Evolutionary conservation across 2,113 vertebrate species (phyloP).

Genomic region (Chaetodon auriga): DNA sequence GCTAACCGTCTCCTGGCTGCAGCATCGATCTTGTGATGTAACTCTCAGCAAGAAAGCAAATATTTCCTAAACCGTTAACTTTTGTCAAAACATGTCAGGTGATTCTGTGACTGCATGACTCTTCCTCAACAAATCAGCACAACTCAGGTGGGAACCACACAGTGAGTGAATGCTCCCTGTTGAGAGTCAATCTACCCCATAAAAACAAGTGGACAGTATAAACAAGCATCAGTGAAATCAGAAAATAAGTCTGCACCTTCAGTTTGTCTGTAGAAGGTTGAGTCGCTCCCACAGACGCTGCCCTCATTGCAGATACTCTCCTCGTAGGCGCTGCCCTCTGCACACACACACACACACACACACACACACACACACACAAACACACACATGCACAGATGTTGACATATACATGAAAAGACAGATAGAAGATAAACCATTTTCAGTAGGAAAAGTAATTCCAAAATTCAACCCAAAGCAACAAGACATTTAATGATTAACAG

Average conservation of each 20-base stretch:
- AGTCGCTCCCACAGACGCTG: constrained; percentile 92
- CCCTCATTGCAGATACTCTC: constrained; percentile 91
- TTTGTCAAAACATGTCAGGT: too few relatives aligned
- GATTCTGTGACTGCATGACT: too few relatives aligned
- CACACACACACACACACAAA: background rate
- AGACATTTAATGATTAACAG: background rate
- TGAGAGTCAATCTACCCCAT: too few relatives aligned
- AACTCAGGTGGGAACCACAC: too few relatives aligned
- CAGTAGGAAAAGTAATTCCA: background rate
- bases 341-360: constrained; percentile 8
- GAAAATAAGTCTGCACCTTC: constrained; percentile 85
- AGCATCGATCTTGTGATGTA: too few relatives aligned
- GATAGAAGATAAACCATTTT: constrained; percentile 16
- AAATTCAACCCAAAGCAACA: background rate
- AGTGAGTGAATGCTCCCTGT: too few relatives aligned
- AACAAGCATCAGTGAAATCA: background rate
- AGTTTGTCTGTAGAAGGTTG: constrained; percentile 90
- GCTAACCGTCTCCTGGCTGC: too few relatives aligned
- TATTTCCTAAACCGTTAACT: too few relatives aligned
- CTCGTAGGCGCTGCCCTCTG: constrained; percentile 88
- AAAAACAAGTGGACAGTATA: background rate
- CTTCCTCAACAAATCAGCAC: too few relatives aligned
- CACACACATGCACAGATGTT: background rate
- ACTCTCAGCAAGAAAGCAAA: too few relatives aligned
- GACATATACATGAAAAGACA: constrained; percentile 5